Conservation (phyloP, 2,888 invertebrate genomes). For the Synergus japonicus region DNA sequence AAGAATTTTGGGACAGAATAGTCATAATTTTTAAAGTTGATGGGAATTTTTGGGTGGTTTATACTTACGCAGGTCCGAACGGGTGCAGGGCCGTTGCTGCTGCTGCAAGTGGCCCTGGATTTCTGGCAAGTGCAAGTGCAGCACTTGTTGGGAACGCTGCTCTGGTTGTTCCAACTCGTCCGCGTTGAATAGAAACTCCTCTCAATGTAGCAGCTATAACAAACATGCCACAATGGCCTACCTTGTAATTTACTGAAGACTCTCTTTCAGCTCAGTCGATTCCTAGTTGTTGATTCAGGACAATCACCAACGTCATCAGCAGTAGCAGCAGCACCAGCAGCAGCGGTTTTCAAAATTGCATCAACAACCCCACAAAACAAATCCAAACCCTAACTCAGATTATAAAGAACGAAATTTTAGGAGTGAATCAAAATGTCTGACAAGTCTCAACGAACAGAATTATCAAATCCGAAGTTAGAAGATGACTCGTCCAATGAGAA, state of each 20-base stretch:
- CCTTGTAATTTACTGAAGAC: constrained; percentile 61
- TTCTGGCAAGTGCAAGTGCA: constrained; percentile 83
- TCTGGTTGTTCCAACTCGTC: constrained; percentile 80
- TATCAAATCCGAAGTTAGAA: not conserved
- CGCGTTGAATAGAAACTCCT: constrained; percentile 91
- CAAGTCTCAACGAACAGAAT: not conserved
- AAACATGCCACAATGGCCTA: constrained; percentile 70
- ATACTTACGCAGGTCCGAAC: constrained; percentile 92
- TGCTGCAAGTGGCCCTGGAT: constrained; percentile 83
- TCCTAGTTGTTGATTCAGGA: constrained; percentile 27
- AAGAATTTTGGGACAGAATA: not conserved
- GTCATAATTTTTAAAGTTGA: not conserved
- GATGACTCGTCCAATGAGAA: not conserved
- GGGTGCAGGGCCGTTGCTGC: constrained; percentile 90
- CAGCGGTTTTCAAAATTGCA: constrained; percentile 26
- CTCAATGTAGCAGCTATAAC: constrained; percentile 88
- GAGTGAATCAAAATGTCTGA: constrained; percentile 2
- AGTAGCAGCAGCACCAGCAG: constrained; percentile 51
- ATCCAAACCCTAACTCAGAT: not conserved
- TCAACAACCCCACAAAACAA: constrained; percentile 3
- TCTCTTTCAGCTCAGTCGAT: constrained; percentile 40
- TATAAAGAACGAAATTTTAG: not conserved
- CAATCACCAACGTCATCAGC: constrained; percentile 49
- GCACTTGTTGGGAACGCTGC: constrained; percentile 85
- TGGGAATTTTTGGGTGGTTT: constrained; percentile 54